Evolutionary conservation across 2,888 invertebrate genomes (phyloP).

Genomic region (Lordiphosa fenestrarum): DNA sequence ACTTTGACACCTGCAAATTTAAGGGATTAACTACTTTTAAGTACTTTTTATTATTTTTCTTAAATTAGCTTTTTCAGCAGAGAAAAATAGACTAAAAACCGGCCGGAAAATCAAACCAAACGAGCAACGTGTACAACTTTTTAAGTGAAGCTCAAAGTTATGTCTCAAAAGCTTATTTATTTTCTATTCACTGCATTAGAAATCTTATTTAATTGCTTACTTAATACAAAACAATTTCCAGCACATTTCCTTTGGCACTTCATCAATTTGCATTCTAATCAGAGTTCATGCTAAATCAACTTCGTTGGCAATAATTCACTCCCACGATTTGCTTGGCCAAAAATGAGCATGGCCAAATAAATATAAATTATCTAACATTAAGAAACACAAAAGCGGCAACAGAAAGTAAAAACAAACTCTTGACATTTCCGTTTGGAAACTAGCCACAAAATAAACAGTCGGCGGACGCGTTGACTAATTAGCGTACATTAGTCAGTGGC

Average conservation of each 20-base stretch:
- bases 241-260: background rate
- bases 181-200: too few species aligned
- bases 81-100: too few species aligned
- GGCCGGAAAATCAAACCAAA: too few species aligned
- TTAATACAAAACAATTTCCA: too few species aligned
- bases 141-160: too few species aligned
- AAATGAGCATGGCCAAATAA: slow-evolving; percentile 39
- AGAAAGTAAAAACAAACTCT: slow-evolving; percentile 21
- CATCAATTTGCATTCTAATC: slow-evolving; percentile 26
- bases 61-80: too few species aligned
- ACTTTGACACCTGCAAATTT: too few species aligned
- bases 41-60: too few species aligned
- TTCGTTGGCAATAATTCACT: slow-evolving; percentile 14
- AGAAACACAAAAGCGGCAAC: slow-evolving; percentile 15
- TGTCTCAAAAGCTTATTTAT: too few species aligned
- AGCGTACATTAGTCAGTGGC: slow-evolving; percentile 56
- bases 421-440: slow-evolving; percentile 11
- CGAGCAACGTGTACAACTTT: too few species aligned
- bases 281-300: slow-evolving; percentile 10
- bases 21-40: too few species aligned
- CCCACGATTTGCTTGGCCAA: slow-evolving; percentile 17
- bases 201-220: too few species aligned
- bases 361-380: slow-evolving; percentile 56
- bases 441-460: slow-evolving; percentile 41
- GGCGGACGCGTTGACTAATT: slow-evolving; percentile 51